Conservation (phyloP, 1,140 invertebrate genomes). For the Pseudomyrmex cubaensis region DNA sequence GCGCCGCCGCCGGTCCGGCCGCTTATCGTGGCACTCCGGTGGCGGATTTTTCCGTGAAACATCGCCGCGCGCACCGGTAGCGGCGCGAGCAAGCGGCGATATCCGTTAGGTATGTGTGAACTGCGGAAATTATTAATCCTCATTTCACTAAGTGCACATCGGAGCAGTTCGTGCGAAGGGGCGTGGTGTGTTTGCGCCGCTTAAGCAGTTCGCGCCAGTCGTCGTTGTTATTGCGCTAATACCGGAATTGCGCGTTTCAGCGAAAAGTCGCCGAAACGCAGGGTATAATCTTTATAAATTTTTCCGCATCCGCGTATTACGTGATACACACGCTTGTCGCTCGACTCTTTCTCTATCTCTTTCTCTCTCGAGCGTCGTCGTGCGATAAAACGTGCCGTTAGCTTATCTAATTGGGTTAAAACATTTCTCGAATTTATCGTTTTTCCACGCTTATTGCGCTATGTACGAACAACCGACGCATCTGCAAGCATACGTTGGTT, state of each 20-base stretch:
- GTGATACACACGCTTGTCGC: background rate
- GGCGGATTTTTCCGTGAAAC: background rate
- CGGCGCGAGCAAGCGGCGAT: background rate
- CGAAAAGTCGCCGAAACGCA: conserved; percentile 14
- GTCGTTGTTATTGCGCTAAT: conserved; percentile 31
- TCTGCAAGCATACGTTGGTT: background rate
- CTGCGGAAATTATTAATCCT: conserved; percentile 41
- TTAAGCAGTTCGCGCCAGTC: conserved; percentile 7
- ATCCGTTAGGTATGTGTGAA: background rate
- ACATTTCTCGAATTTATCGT: conserved; percentile 44
- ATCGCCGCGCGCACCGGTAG: background rate
- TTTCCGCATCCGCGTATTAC: conserved; percentile 2
- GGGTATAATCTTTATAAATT: conserved; percentile 38
- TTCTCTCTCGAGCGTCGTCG: background rate
- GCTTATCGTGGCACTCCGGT: background rate
- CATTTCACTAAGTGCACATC: conserved; percentile 37
- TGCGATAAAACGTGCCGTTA: conserved; percentile 49
- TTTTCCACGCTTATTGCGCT: background rate
- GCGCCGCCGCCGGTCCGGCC: background rate
- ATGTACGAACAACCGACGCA: background rate
- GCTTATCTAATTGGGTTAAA: conserved; percentile 52
- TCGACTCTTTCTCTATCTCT: no score
- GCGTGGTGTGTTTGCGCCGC: conserved; percentile 15
- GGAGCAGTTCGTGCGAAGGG: background rate
- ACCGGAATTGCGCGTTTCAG: conserved; percentile 29